Evolutionary conservation across 1,140 invertebrate genomes (phyloP).

Genomic region (Octopus bimaculoides): DNA sequence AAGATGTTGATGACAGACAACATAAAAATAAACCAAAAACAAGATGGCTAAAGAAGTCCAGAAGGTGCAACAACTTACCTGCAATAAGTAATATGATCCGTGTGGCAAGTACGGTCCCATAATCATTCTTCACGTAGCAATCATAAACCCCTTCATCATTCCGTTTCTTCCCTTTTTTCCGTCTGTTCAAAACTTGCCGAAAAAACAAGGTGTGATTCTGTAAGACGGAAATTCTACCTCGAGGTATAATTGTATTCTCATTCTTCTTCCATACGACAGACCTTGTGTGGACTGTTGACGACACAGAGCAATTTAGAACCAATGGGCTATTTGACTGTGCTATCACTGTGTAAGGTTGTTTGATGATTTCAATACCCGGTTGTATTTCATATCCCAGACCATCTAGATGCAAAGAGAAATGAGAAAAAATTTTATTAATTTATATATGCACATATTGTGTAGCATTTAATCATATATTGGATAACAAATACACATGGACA

Average conservation of each 20-base stretch:
- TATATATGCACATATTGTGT: too few relatives aligned
- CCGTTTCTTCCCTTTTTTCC: neutral
- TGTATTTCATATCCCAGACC: neutral
- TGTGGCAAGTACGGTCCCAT: neutral
- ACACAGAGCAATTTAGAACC: slow-evolving; percentile 1
- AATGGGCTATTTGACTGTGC: slow-evolving; percentile 7
- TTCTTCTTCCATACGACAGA: slow-evolving; percentile 4
- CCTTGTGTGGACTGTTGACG: neutral
- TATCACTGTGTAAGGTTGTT: slow-evolving; percentile 8
- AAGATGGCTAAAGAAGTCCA: too few relatives aligned
- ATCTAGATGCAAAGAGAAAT: neutral
- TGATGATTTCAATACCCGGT: neutral
- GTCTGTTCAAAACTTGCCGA: slow-evolving; percentile 8
- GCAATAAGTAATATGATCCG: neutral
- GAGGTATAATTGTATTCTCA: neutral
- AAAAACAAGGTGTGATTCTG: neutral
- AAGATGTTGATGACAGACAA: too few relatives aligned
- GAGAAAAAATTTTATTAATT: neutral
- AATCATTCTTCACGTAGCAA: slow-evolving; percentile 1
- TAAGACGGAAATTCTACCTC: neutral
- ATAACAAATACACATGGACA: too few relatives aligned
- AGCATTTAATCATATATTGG: too few relatives aligned
- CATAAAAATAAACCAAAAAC: too few relatives aligned
- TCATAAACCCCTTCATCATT: slow-evolving; percentile 13
- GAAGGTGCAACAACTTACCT: neutral